Evolutionary conservation across 2,113 vertebrate genomes (phyloP), one percentile per base, ranked within the genome.

Genomic region (Sterrhoptilus dennistouni): DNA sequence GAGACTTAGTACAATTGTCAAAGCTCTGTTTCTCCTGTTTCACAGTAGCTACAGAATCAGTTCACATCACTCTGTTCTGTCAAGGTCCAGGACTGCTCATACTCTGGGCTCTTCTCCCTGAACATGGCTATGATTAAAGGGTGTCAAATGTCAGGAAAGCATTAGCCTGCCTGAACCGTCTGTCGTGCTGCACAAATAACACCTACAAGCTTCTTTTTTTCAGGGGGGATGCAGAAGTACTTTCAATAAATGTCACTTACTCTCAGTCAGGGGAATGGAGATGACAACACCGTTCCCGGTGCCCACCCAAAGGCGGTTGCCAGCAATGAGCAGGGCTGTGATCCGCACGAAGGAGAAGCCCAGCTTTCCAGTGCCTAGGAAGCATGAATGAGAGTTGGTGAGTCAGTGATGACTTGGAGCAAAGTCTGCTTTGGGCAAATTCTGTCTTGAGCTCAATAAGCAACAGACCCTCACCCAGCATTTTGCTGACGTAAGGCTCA

Each of bases 401-500:
- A 42, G 65, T 94, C 72, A 79, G 95, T 6, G 25, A 72, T 0
- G 11, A 42, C 70, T 63, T 77, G 20, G 42, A 44, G 15, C 36
- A 68, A 83, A 12, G 38, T 40, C 38, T 69, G 49, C 57, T 88
- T 61, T 54, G 53, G 54, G 35, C 3, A 36, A 47, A 60, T 70
- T 64, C 16, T 64, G 12, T 31, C 70, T 68, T 38, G 52, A 64
- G 24, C 50, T 64, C 59, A 83, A 38, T 11, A 65, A 66, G 54
- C 50, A 80, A 53, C 29, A 83, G 84, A 38, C 17, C 74, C 98
- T 98, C 94, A 99, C 99, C 99, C 59, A 99, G 97, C 99, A 99
- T 99, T 98, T 99, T 99, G 98, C 99, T 99, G 98, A 99, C 99
- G 0, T 99, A 99, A 16, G 99, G 99, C 95, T 99, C 99, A 2